phyloP scores from a whole-genome alignment of 2,888 invertebrate genomes.

The Timema cristinae region DNA sequence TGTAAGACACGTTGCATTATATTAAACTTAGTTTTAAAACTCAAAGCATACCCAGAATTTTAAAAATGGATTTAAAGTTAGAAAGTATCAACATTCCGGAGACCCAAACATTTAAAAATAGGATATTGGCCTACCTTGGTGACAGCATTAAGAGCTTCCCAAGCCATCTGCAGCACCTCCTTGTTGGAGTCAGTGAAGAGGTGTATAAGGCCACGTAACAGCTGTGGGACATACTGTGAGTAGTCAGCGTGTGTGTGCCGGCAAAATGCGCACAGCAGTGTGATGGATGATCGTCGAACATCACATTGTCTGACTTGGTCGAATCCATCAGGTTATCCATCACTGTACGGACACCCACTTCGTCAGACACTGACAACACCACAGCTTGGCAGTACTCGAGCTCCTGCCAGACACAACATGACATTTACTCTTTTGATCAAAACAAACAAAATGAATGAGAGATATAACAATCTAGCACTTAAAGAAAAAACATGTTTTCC shows the following conservation, averaged over 20 bases:
- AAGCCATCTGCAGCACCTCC: conserved; percentile 77
- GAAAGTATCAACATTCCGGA: no score
- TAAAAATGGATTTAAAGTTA: no score
- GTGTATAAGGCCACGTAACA: conserved; percentile 81
- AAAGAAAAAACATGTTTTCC: no score
- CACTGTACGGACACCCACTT: conserved; percentile 80
- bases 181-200: conserved; percentile 78
- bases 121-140: conserved; percentile 57
- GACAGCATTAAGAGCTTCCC: conserved; percentile 88
- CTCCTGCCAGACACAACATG: conserved; percentile 52
- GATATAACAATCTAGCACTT: no score
- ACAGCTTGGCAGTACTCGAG: conserved; percentile 90
- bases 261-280: conserved; percentile 86
- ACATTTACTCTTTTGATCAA: no score
- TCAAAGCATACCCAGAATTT: no score
- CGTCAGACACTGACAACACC: conserved; percentile 84
- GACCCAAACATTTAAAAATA: no score
- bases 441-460: no score
- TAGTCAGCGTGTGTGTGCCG: conserved; percentile 85
- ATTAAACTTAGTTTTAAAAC: no score
- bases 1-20: no score
- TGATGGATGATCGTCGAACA: conserved; percentile 75
- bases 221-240: conserved; percentile 78
- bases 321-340: conserved; percentile 81
- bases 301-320: conserved; percentile 60